Evolutionary conservation across 1,140 invertebrate species (phyloP), one percentile per base, ranked within the genome.

Genomic region (Xylocopa sonorina): DNA sequence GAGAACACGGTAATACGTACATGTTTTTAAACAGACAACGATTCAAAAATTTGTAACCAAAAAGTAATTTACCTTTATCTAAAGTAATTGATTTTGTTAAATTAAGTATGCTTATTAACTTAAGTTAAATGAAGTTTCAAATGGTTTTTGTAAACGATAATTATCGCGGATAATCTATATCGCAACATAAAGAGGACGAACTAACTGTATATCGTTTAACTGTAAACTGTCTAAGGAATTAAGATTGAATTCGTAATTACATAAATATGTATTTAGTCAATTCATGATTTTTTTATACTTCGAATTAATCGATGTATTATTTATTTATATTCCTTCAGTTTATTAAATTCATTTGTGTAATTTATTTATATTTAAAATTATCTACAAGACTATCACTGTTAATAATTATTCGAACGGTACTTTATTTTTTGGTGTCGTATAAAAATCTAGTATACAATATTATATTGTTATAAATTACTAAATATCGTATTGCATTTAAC

Each of bases 141-240:
- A 62, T 50, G 5, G 4, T 2, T 18, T 71, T 58, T 55, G n/a
- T 18, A 51, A 78, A 78, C 38, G 55, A n/a, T 62, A 71, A 78
- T 78, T 78, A 71, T 78, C 46, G 14, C 34, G 32, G 53, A 69
- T 50, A 50, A n/a, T 62, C 55, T 78, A 43, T 48, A 76, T 78
- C n/a, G 24, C 21, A 51, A 48, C 27, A 60, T 69, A 78, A 78
- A 71, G 55, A 60, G 67, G 67, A 71, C 75, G 34, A 71, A 71
- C 50, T 78, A 78, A 78, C 75, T 78, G 75, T 78, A 78, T 71
- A 78, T 5, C 55, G 51, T 71, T 78, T 78, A 78, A 78, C 75
- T 60, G 75, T 78, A 78, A 68, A 76, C n/a, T 76, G 63, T 71
- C 75, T 73, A 63, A 63, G 38, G 32, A 48, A 27, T 18, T 43